Evolutionary conservation across 1,140 invertebrate species (phyloP).

Genomic region (Pseudoatta argentina): DNA sequence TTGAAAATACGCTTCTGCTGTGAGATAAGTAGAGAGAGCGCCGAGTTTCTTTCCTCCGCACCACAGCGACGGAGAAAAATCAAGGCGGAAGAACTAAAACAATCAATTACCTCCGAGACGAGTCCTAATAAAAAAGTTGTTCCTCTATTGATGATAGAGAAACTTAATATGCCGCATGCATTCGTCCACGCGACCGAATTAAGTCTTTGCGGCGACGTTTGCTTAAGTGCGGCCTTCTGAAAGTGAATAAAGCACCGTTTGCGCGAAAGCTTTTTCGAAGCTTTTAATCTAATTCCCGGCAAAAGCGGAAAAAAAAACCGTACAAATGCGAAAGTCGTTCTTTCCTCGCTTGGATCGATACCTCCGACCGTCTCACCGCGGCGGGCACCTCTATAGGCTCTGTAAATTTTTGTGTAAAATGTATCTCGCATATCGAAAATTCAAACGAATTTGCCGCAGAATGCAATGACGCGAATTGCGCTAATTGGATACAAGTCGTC

Average conservation of each 20-base stretch:
- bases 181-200: slow-evolving; percentile 31
- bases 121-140: slow-evolving; percentile 53
- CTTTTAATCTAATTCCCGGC: slow-evolving; percentile 18
- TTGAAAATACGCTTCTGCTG: slow-evolving; percentile 35
- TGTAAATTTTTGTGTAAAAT: slow-evolving; percentile 14
- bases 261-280: neutral
- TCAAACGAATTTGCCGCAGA: slow-evolving; percentile 41
- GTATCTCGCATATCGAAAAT: slow-evolving; percentile 39
- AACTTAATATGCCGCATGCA: slow-evolving; percentile 47
- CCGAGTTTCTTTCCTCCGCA: slow-evolving; percentile 12
- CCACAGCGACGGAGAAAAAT: slow-evolving; percentile 35
- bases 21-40: neutral
- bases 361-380: neutral
- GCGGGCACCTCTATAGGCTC: neutral
- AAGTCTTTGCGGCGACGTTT: slow-evolving; percentile 37
- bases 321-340: neutral
- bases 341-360: neutral
- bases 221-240: slow-evolving; percentile 21
- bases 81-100: slow-evolving; percentile 49
- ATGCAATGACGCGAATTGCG: slow-evolving; percentile 46
- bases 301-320: neutral
- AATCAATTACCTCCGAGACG: slow-evolving; percentile 51
- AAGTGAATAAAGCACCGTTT: neutral
- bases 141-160: slow-evolving; percentile 37
- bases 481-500: slow-evolving; percentile 60